Percentiles rank a stretch among this genome's conserved stretches.
phyloP scores from a whole-genome alignment of 2,797 vertebrate species.

The Schizopygopsis pylzovi region DNA sequence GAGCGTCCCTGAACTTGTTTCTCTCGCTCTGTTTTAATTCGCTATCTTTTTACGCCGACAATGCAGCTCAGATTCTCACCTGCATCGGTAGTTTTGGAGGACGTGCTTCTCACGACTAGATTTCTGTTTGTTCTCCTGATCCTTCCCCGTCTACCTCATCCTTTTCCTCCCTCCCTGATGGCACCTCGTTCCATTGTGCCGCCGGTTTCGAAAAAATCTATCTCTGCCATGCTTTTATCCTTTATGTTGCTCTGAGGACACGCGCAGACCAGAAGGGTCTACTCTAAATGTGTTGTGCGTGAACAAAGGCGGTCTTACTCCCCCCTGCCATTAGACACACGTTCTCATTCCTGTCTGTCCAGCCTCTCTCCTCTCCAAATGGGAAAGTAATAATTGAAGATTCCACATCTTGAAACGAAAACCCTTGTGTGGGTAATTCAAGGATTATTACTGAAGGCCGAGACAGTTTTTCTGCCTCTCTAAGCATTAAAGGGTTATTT shows the following conservation, averaged over 20 bases:
- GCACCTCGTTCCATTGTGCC: slow-evolving; percentile 54
- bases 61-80: slow-evolving; percentile 39
- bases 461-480: slow-evolving; percentile 83
- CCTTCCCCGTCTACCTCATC: background rate
- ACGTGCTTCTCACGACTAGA: slow-evolving; percentile 47
- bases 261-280: slow-evolving; percentile 35
- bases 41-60: slow-evolving; percentile 14
- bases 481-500: slow-evolving; percentile 88
- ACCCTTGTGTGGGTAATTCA: slow-evolving; percentile 86
- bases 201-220: slow-evolving; percentile 71
- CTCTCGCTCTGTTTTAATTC: slow-evolving; percentile 40
- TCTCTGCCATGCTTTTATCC: slow-evolving; percentile 78
- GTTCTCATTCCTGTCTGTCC: slow-evolving; percentile 56
- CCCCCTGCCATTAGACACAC: slow-evolving; percentile 75
- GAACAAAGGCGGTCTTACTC: slow-evolving; percentile 81
- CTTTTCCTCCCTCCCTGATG: slow-evolving; percentile 43
- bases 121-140: background rate
- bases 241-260: slow-evolving; percentile 62
- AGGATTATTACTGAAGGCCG: slow-evolving; percentile 83
- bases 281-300: slow-evolving; percentile 61
- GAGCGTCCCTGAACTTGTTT: slow-evolving; percentile 42
- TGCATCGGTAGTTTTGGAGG: slow-evolving; percentile 54
- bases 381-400: slow-evolving; percentile 86
- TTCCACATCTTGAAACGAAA: slow-evolving; percentile 87
- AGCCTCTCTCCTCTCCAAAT: slow-evolving; percentile 74